Evolutionary conservation across 1,140 invertebrate genomes (phyloP), one percentile per base, ranked within the genome.

Genomic region (Calephelis nemesis): DNA sequence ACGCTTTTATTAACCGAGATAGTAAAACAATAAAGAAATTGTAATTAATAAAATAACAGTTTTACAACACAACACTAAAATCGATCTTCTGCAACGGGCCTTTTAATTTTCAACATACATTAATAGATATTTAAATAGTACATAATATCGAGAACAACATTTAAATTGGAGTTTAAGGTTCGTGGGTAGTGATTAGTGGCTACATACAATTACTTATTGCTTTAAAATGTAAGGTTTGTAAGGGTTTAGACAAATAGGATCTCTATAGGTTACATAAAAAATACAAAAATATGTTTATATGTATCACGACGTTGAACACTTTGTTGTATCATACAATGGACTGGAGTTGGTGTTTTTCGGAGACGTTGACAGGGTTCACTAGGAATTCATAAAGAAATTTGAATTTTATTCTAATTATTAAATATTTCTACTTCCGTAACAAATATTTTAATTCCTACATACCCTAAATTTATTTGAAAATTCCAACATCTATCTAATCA

Each of bases 241-340:
- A 65, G 64, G 64, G 50, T 52, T 65, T 52, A 75, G 73, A 76
- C 68, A 82, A 73, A 78, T 78, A 79, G 76, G 77, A 68, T 68
- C 66, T 78, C 73, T 82, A 76, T 78, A 76, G 74, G 77, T 72
- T 80, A 66, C 64, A 54, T 83, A 83, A 84, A 83, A 83, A 76
- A 84, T 90, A 90, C 77, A 90, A 90, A 90, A 90, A 90, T 90
- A 90, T 85, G 75, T 84, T 74, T 81, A 74, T 74, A 77, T 90
- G 85, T 90, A 89, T 87, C 84, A 90, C 84, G 81, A 85, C 84
- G 64, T 84, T 90, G 88, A 90, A 90, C 88, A 90, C 88, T 82
- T 88, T 69, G 73, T 83, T 81, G 82, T 81, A 54, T 63, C 74
- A 79, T 78, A 15, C 63, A 68, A 40, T 72, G 73, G 73, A 72